A percentile compares a stretch with the other conserved stretches of the same genome.
Conservation (phyloP, 2,113 vertebrate genomes). For the Cochlearius cochlearius region DNA sequence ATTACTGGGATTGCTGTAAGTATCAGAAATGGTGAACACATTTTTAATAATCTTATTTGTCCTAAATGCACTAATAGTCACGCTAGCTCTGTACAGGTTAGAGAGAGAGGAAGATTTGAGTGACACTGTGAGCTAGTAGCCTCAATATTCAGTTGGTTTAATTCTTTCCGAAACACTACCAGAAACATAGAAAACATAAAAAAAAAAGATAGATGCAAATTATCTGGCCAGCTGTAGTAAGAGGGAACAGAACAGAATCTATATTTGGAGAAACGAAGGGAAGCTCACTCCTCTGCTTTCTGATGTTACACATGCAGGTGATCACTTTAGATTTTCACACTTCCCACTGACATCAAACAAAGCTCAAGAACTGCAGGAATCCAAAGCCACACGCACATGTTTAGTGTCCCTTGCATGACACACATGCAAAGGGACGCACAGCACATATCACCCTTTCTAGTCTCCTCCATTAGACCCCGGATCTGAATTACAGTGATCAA, state of each 20-base stretch:
- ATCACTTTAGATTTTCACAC: background rate
- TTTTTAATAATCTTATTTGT: background rate
- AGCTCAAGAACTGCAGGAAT: background rate
- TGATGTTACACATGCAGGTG: background rate
- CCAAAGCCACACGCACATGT: background rate
- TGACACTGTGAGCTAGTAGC: background rate
- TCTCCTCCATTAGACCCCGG: background rate
- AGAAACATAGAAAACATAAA: background rate
- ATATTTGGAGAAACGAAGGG: background rate
- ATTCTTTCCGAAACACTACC: background rate
- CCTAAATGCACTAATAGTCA: background rate
- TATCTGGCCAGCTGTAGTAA: background rate
- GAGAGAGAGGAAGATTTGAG: background rate
- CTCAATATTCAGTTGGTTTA: background rate
- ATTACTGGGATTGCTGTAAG: background rate
- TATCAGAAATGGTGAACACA: background rate
- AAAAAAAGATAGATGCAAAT: background rate
- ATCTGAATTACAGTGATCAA: background rate
- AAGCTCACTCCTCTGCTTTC: background rate
- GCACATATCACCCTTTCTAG: background rate
- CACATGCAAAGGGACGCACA: accelerated
- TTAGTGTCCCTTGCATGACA: background rate
- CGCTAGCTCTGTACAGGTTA: background rate
- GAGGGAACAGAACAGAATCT: background rate
- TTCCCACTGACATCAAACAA: background rate